A percentile compares a stretch with the other conserved stretches of the same genome.
These are phyloP conservation scores for Sanderia malayensis DNA, from an alignment of 30 jellyfish, hydroid and myxozoan genomes.

Conservation along the genomic window DNA sequence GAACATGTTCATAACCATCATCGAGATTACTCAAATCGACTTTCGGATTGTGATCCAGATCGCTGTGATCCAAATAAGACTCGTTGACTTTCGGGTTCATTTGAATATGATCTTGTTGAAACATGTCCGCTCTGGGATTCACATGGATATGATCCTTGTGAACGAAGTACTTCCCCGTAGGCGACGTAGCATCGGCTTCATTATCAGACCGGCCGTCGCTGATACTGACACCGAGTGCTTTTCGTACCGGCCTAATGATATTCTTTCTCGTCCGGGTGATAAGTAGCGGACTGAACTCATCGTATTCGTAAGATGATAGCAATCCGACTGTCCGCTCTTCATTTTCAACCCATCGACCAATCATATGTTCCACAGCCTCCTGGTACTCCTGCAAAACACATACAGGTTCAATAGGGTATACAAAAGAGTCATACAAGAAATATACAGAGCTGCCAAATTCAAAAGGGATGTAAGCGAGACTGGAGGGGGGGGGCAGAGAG, in stretches of 20 bases:
- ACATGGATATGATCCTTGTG: constrained; percentile 7
- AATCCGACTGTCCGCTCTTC: constrained; percentile 91
- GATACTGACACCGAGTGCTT: constrained; percentile 67
- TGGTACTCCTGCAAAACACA: constrained; percentile 74
- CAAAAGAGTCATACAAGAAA: no score
- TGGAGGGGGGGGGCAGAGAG: no score
- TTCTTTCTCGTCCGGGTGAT: constrained; percentile 72
- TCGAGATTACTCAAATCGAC: no score
- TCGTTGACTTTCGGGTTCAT: no score
- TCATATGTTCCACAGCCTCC: constrained; percentile 93
- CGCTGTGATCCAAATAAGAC: no score
- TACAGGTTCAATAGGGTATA: no score
- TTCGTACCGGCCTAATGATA: constrained; percentile 96
- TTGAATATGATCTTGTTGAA: no score
- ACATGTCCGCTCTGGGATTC: constrained; percentile 19
- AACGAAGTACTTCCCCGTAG: background rate
- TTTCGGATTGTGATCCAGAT: no score
- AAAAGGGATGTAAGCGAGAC: no score
- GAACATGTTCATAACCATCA: no score
- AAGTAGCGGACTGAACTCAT: constrained; percentile 77
- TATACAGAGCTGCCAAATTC: no score
- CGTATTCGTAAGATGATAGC: constrained; percentile 81
- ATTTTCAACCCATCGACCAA: constrained; percentile 92
- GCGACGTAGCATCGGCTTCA: constrained; percentile 47
- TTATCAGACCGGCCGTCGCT: constrained; percentile 69